A percentile compares a stretch with the other conserved stretches of the same genome.
Conservation (phyloP, 2,888 invertebrate genomes). For the Leptogaster cylindrica region DNA sequence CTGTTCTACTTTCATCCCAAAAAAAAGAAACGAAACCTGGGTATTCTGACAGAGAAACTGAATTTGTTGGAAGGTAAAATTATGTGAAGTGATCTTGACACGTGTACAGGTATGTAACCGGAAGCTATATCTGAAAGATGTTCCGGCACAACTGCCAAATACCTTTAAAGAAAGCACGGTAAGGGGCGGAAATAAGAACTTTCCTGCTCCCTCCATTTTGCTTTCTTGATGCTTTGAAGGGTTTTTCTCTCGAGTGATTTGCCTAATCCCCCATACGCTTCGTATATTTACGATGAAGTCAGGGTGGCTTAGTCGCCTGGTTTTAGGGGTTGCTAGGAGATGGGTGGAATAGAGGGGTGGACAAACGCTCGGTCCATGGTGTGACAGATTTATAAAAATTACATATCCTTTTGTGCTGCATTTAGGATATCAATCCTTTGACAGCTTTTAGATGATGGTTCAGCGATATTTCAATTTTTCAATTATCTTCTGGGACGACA, state of each 20-base stretch:
- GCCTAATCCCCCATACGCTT: conserved; percentile 33
- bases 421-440: too few species aligned
- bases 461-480: too few species aligned
- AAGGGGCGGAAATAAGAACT: conserved; percentile 32
- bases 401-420: conserved; percentile 20
- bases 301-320: not conserved
- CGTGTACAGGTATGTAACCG: conserved; percentile 39
- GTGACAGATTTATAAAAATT: conserved; percentile 21
- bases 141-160: conserved; percentile 34
- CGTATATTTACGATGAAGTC: conserved; percentile 15
- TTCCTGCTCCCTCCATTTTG: conserved; percentile 27
- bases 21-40: not conserved
- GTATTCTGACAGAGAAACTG: conserved; percentile 11
- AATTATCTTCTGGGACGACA: not conserved
- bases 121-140: conserved; percentile 36
- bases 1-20: conserved; percentile 14
- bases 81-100: conserved; percentile 38
- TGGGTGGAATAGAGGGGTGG: not conserved
- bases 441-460: too few species aligned
- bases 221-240: conserved; percentile 33
- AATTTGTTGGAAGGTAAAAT: conserved; percentile 35
- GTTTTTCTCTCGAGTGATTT: conserved; percentile 39
- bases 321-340: not conserved
- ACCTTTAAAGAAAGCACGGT: not conserved
- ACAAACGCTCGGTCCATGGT: not conserved